Percentiles rank a stretch among this genome's conserved stretches.
Conservation (phyloP, 2,888 invertebrate genomes). For the Ernsta delagoae region DNA sequence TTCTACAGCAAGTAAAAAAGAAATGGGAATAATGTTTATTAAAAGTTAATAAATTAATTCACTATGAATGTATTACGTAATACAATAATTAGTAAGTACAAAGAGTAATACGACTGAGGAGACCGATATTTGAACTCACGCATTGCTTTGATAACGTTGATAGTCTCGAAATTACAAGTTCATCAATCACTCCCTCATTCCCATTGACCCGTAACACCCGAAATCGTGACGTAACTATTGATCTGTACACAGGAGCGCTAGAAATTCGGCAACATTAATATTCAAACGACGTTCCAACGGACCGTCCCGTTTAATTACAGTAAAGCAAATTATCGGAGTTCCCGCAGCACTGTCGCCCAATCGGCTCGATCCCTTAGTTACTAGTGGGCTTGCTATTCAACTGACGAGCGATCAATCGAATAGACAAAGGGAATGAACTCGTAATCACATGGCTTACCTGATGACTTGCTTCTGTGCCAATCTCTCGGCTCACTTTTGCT, state of each 20-base stretch:
- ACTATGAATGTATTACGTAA: no score
- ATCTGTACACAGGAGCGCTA: constrained; percentile 8
- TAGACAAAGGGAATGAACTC: not conserved
- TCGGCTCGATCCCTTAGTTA: constrained; percentile 44
- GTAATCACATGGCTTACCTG: not conserved
- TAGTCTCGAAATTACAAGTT: not conserved
- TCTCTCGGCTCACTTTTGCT: no score
- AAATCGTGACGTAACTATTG: not conserved
- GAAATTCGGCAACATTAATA: constrained; percentile 51
- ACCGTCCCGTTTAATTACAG: constrained; percentile 57
- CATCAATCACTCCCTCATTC: not conserved
- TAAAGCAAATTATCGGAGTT: constrained; percentile 60
- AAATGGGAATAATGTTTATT: no score
- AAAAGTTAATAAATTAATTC: no score
- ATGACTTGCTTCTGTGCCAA: not conserved
- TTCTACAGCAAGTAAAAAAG: no score
- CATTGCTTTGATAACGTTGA: not conserved
- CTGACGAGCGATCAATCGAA: not conserved
- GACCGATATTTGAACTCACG: no score
- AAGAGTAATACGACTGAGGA: no score
- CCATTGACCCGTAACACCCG: not conserved
- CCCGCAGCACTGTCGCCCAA: constrained; percentile 54
- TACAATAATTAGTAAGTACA: no score
- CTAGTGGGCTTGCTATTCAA: constrained; percentile 1
- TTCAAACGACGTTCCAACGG: constrained; percentile 56